Evolutionary conservation across 53 echinoderm and acorn worm species (phyloP).

Genomic region (Stichopus horrens): DNA sequence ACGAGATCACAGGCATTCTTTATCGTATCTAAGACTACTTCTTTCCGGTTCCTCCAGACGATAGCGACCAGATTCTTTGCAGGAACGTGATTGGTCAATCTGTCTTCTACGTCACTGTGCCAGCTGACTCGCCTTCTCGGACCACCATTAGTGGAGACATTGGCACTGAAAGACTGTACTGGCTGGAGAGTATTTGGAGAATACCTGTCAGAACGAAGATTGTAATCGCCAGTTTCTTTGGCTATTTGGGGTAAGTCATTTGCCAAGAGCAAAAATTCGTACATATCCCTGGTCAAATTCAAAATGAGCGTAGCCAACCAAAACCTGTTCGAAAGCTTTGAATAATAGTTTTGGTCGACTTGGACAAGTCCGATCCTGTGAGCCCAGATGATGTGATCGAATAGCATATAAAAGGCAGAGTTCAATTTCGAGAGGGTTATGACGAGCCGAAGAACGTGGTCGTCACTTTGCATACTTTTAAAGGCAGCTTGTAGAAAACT

Average conservation of each 20-base stretch:
- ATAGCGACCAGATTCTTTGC: neutral
- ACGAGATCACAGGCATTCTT: slow-evolving; percentile 86
- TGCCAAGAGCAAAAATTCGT: slow-evolving; percentile 64
- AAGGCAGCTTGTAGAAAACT: slow-evolving; percentile 69
- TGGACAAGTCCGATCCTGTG: slow-evolving; percentile 71
- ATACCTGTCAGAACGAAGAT: neutral
- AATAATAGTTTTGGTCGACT: slow-evolving; percentile 69
- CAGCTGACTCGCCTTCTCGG: slow-evolving; percentile 44
- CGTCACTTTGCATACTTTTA: slow-evolving; percentile 71
- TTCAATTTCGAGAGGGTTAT: slow-evolving; percentile 91
- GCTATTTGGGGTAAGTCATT: slow-evolving; percentile 35
- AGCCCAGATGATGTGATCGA: slow-evolving; percentile 94
- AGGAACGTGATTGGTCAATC: neutral
- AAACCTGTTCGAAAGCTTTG: slow-evolving; percentile 78
- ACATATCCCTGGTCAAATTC: slow-evolving; percentile 75
- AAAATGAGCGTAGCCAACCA: slow-evolving; percentile 92
- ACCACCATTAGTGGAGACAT: slow-evolving; percentile 2
- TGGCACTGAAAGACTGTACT: neutral
- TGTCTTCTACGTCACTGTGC: slow-evolving; percentile 31
- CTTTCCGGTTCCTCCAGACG: slow-evolving; percentile 47
- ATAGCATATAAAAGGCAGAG: slow-evolving; percentile 84
- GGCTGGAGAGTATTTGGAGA: neutral
- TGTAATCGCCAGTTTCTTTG: slow-evolving; percentile 18
- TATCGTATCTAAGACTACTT: slow-evolving; percentile 73
- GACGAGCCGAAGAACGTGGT: slow-evolving; percentile 75